Base-by-base conservation (phyloP, 2,797 vertebrate genomes). In the Microctenopoma steveboyesi region DNA sequence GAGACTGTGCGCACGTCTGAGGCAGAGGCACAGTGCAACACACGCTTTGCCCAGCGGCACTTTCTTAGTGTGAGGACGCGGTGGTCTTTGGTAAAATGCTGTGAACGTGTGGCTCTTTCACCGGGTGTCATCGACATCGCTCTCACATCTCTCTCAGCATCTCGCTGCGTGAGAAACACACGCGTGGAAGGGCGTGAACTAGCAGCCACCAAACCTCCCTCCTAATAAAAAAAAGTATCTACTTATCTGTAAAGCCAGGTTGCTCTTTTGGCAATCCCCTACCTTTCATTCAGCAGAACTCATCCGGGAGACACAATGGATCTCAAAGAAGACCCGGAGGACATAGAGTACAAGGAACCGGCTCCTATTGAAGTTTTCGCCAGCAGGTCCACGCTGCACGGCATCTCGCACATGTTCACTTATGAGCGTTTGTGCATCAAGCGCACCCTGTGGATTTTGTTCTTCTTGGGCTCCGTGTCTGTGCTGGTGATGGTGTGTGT, bases 361-460 rank as follows among this genome's bases (percentile, higher is more conserved):
- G 95, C 95, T 79, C 95, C 97, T 78, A 94, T 99, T 64, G 96
- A 99, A 93, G 97, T 96, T 90, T 99, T 99, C 35, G 97, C 97
- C 89, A 97, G 96, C 94, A 96, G 96, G 82, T 99, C 98, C 91
- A 98, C 97, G 22, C 96, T 99, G 74, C 98, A 99, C 12, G 98
- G 97, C 92, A 95, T 99, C 93, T 95, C 97, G 54, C 98, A 99
- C 93, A 97, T 99, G 95, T 98, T 99, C 94, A 97, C 95, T 0
- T 98, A 97, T 37, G 96, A 98, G 88, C 95, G 97, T 72, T 93
- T 97, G 69, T 97, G 94, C 50, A 89, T 97, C 80, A 96, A 96
- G 92, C 95, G 98, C 83, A 94, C 91, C 79, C 85, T 99, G 83
- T 99, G 98, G 98, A 95, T 96, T 1, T 82, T 98, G 28, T 98